Evolutionary conservation across 2,797 vertebrate genomes (phyloP), one percentile per base, ranked within the genome.

Genomic region (Intellagama lesueurii): DNA sequence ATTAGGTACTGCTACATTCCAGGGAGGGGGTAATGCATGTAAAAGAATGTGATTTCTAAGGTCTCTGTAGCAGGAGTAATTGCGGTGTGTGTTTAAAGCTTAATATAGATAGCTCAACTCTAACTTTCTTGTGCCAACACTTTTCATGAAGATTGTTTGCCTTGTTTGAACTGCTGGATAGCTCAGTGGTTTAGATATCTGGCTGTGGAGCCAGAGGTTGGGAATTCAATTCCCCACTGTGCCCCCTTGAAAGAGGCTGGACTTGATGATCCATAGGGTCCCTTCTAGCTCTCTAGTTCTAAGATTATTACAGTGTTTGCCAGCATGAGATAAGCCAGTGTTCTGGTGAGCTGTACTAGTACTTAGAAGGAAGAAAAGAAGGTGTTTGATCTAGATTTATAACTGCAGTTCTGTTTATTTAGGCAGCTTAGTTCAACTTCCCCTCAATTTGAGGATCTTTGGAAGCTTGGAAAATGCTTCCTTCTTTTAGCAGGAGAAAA

Each of bases 311-410:
- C 52, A 19, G 72, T 76, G 12, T 56, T 17, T 88, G 28, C 80
- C 90, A 24, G 47, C 2, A 47, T 87, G 88, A 66, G 49, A 12
- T 35, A 87, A 82, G 64, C 19, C 70, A 81, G 87, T 91, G 66
- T 73, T 89, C 83, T 89, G 89, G 88, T 81, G 90, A 80, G 32
- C 90, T 14, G 84, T 82, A 40, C 69, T 60, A 77, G 70, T 64
- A 44, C 83, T 52, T 44, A 89, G 89, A 87, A 87, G 52, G 32
- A 72, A 12, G 90, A 78, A 64, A 75, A 22, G 70, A 14, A 30
- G 32, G 0, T 72, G 75, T 91, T 93, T 66, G 82, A 77, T 73
- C 60, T 70, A 73, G 49, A 85, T 81, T 60, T 17, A 35, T 85
- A 76, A 81, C 86, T 30, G 75, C 24, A 70, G n/a, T 87, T 88